Conservation (phyloP, 2,113 vertebrate genomes). For the Pagrus major region DNA sequence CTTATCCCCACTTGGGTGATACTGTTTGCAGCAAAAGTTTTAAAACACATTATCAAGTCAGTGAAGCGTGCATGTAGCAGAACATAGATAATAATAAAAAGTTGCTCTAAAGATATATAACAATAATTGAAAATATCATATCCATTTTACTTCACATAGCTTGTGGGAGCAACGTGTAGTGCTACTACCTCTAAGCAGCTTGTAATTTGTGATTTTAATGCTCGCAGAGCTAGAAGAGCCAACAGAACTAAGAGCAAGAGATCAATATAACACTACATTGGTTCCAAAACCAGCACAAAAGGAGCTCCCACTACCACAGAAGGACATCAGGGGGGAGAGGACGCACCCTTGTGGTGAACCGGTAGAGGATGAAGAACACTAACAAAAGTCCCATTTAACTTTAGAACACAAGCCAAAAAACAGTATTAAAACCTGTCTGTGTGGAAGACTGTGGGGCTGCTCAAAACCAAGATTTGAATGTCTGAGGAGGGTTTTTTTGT, state of each 20-base stretch:
- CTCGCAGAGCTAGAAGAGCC: not conserved
- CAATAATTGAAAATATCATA: not conserved
- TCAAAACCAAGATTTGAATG: not conserved
- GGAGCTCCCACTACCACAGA: conserved; percentile 3
- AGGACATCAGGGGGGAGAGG: not conserved
- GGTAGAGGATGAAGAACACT: conserved; percentile 21
- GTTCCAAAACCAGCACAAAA: not conserved
- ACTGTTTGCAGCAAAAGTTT: conserved; percentile 27
- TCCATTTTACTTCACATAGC: not conserved
- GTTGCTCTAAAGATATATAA: not conserved
- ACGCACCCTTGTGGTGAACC: conserved; percentile 26
- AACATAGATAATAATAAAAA: not conserved
- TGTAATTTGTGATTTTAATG: conserved; percentile 19
- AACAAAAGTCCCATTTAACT: not conserved
- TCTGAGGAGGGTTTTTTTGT: not conserved
- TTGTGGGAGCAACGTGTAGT: conserved; percentile 6
- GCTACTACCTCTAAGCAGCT: conserved; percentile 17
- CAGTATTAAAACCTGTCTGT: not conserved
- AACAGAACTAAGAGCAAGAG: not conserved
- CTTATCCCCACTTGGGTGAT: conserved; percentile 25
- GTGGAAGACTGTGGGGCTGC: not conserved
- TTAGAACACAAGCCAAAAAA: conserved; percentile 21
- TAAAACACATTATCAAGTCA: conserved; percentile 17
- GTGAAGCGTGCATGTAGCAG: conserved; percentile 12
- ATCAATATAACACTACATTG: conserved; percentile 32